Evolutionary conservation across 2,797 vertebrate species (phyloP).

Genomic region (Rhinoraja longicauda): DNA sequence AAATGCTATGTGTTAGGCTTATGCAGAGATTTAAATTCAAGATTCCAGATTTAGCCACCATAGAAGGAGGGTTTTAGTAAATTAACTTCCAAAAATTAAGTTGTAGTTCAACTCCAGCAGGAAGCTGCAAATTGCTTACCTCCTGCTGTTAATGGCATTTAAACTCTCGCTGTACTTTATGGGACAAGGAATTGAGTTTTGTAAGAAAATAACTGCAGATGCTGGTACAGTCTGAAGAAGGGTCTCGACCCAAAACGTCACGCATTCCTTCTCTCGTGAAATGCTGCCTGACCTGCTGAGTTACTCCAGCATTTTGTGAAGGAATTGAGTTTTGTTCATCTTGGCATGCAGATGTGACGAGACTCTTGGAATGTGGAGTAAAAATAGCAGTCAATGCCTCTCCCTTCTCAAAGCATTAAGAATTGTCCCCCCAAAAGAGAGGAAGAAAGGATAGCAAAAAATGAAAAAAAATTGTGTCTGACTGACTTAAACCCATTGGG

Average conservation of each 20-base stretch:
- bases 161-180: background rate
- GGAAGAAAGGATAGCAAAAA: background rate
- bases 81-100: background rate
- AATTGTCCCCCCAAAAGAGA: background rate
- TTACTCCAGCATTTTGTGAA: too few species aligned
- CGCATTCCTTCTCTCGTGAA: too few species aligned
- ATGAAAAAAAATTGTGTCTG: background rate
- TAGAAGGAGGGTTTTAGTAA: background rate
- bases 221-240: too few species aligned
- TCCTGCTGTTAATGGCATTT: background rate
- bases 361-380: background rate
- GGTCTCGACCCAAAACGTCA: too few species aligned
- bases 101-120: background rate
- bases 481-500: background rate
- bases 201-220: too few species aligned
- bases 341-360: background rate
- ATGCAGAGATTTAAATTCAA: background rate
- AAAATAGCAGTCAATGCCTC: background rate
- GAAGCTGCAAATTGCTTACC: background rate
- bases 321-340: background rate
- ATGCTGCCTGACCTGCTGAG: too few species aligned
- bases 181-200: background rate
- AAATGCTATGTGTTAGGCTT: background rate
- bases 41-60: background rate
- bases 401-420: background rate